Evolutionary conservation across 2,797 vertebrate genomes (phyloP).

Genomic region (Darevskia nairensis): DNA sequence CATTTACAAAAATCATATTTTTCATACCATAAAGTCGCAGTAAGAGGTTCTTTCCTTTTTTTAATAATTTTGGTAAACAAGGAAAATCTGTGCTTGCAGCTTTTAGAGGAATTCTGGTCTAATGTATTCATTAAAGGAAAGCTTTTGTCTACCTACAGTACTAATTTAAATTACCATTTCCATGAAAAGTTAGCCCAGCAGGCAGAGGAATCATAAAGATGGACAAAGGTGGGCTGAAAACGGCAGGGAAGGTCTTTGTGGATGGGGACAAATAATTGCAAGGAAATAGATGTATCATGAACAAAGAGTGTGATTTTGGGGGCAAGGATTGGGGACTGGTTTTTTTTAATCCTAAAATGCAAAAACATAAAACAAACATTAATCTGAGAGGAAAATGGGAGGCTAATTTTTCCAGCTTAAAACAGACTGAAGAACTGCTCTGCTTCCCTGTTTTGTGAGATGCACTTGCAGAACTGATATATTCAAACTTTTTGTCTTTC

Average conservation of each 20-base stretch:
- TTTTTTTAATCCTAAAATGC: too few relatives aligned
- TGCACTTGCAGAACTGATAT: background rate
- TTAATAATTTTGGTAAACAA: conserved; percentile 67
- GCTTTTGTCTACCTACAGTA: background rate
- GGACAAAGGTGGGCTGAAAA: too few relatives aligned
- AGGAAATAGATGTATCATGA: too few relatives aligned
- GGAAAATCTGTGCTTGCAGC: conserved; percentile 62
- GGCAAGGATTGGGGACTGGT: too few relatives aligned
- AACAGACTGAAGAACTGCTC: background rate
- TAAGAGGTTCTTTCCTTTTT: conserved; percentile 60
- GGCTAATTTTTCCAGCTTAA: background rate
- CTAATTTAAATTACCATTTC: background rate
- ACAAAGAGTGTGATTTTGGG: too few relatives aligned
- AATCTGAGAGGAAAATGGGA: background rate
- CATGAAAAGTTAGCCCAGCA: background rate
- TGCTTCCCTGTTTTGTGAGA: background rate
- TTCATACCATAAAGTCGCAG: conserved; percentile 67
- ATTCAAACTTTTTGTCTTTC: too few relatives aligned
- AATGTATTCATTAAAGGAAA: background rate
- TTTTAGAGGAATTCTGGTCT: conserved; percentile 46
- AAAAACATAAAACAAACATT: background rate
- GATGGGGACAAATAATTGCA: too few relatives aligned
- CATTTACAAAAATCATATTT: conserved; percentile 67
- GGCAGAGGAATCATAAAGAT: too few relatives aligned
- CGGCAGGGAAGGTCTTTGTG: too few relatives aligned